Conservation (phyloP, 2,888 invertebrate species). For the Zhuqinia jingwanae region DNA sequence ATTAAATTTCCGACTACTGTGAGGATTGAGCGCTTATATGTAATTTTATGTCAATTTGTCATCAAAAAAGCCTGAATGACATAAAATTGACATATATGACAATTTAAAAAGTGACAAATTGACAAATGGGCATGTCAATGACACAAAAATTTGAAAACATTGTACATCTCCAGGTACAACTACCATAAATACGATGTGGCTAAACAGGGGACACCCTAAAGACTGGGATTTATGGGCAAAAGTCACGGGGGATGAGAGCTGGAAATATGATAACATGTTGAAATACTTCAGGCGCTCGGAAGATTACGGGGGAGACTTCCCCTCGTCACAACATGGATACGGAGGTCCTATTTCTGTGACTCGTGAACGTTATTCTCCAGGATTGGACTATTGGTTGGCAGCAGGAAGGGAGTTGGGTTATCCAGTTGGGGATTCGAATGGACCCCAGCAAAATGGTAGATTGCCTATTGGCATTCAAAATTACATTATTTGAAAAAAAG, state of each 20-base stretch:
- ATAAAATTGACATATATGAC: neutral
- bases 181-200: neutral
- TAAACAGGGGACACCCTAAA: neutral
- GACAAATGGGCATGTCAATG: too few species aligned
- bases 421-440: slow-evolving; percentile 25
- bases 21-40: neutral
- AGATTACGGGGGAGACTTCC: slow-evolving; percentile 16
- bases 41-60: neutral
- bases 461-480: neutral
- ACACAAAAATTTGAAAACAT: too few species aligned
- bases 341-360: slow-evolving; percentile 12
- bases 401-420: slow-evolving; percentile 15
- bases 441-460: neutral
- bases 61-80: too few species aligned
- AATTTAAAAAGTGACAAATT: neutral
- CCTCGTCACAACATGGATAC: slow-evolving; percentile 27
- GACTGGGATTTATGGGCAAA: slow-evolving; percentile 29
- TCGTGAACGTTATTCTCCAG: slow-evolving; percentile 21
- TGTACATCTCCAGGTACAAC: neutral
- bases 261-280: slow-evolving; percentile 46
- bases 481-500: neutral
- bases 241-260: slow-evolving; percentile 7
- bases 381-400: neutral
- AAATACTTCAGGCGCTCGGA: neutral
- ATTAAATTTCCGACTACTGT: neutral